phyloP scores from a whole-genome alignment of 2,888 invertebrate species.

The Mamestra brassicae region DNA sequence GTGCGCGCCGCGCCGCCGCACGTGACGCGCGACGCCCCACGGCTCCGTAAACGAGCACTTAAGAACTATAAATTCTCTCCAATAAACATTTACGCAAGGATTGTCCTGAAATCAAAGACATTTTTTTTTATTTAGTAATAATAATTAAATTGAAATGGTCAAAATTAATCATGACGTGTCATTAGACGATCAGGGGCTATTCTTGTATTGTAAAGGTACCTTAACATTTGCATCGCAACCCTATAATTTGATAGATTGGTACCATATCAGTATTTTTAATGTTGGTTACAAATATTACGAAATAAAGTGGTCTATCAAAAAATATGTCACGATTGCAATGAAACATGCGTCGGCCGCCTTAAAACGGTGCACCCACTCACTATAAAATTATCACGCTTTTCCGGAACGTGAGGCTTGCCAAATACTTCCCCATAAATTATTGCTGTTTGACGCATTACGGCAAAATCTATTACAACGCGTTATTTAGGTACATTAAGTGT shows the following conservation, averaged over 20 bases:
- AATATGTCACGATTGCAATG: conserved; percentile 64
- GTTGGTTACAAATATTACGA: conserved; percentile 3
- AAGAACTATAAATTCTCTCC: too few relatives aligned
- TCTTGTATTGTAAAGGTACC: too few relatives aligned
- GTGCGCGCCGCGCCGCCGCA: too few relatives aligned
- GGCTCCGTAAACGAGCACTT: too few relatives aligned
- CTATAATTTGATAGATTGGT: background rate
- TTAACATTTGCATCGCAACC: too few relatives aligned
- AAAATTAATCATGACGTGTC: too few relatives aligned
- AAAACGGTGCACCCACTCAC: conserved; percentile 73
- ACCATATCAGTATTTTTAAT: background rate
- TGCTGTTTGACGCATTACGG: conserved; percentile 87
- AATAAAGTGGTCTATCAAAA: conserved; percentile 33
- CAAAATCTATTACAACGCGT: conserved; percentile 84
- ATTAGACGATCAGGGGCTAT: too few relatives aligned
- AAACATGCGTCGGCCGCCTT: conserved; percentile 74
- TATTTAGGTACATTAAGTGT: conserved; percentile 72
- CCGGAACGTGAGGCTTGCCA: conserved; percentile 83
- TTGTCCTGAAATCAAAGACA: too few relatives aligned
- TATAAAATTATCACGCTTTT: conserved; percentile 83
- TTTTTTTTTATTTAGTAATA: too few relatives aligned
- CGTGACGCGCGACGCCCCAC: too few relatives aligned
- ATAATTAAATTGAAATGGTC: too few relatives aligned
- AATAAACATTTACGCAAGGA: too few relatives aligned
- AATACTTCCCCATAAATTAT: conserved; percentile 86